Percentiles rank a stretch among this genome's conserved stretches.
Conservation (phyloP, 2,113 vertebrate species). For the Geococcyx californianus region DNA sequence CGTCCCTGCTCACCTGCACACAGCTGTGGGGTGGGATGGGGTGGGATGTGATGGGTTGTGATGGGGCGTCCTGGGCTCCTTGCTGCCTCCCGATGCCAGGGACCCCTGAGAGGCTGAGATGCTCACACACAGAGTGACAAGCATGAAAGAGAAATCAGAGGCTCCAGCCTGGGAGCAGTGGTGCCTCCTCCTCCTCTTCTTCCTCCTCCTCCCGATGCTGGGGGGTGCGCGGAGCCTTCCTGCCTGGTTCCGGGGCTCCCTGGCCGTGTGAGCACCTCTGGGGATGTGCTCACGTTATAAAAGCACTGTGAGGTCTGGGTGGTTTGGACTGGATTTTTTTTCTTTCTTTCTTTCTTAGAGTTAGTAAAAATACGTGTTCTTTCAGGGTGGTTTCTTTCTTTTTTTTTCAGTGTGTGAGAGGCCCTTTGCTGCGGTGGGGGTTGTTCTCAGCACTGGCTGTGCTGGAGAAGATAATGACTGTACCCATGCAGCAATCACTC, state of each 20-base stretch:
- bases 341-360: neutral
- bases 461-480: slow-evolving; percentile 45
- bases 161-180: neutral
- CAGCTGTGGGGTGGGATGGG: no score
- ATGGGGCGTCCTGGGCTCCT: neutral
- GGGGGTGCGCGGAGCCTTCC: no score
- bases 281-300: neutral
- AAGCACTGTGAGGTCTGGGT: neutral
- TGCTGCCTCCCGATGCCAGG: neutral
- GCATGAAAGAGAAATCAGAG: neutral
- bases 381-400: neutral
- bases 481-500: neutral
- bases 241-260: no score
- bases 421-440: neutral
- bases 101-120: neutral
- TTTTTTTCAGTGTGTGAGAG: neutral
- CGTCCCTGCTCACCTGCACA: neutral
- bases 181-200: neutral
- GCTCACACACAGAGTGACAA: neutral
- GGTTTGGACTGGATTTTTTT: neutral
- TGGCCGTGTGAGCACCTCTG: neutral
- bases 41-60: no score
- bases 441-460: neutral
- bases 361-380: neutral
- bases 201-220: neutral